Evolutionary conservation across 2,797 vertebrate species (phyloP), one percentile per base, ranked within the genome.

Genomic region (Gymnoscopelus microlampas): DNA sequence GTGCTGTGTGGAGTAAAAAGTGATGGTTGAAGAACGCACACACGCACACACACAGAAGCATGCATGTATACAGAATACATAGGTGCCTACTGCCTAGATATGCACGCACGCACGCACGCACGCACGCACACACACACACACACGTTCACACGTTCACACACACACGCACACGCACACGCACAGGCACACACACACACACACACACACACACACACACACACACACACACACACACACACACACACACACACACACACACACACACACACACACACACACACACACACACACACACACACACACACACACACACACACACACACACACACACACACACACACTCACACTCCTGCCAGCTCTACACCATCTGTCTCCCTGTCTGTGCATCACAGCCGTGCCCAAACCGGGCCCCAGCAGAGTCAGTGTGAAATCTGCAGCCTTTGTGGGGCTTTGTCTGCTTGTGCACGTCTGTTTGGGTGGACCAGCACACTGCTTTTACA

Each of bases 331-430:
- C 60, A 29, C 59, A 51, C 61, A 51, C 12, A 51, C 72, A 65
- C 88, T 82, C 82, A 19, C 19, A 19, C 86, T 87, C 85, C 87
- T 87, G 85, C 89, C 91, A 94, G 91, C 91, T 91, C 90, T 89
- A 93, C 70, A 72, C 95, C 95, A 97, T 96, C 95, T 96, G 93
- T 93, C 93, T 90, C 79, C 82, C 85, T 89, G 86, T 88, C 90
- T 90, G 91, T 89, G 85, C 89, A 82, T 90, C 88, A 81, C 83
- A 88, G 88, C 90, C 81, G 71, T 88, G 87, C 87, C 86, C 87
- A 88, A 90, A 83, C 83, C 79, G 88, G 88, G 87, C 89, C 88
- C 85, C 85, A 87, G 80, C 85, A 90, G 86, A 85, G 85, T 82
- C 83, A 65, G 85, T 89, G 90, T 90, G 91, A 93, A 92, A 92